Conservation (phyloP, 2,113 vertebrate species). For the Hydrolagus affinis region DNA sequence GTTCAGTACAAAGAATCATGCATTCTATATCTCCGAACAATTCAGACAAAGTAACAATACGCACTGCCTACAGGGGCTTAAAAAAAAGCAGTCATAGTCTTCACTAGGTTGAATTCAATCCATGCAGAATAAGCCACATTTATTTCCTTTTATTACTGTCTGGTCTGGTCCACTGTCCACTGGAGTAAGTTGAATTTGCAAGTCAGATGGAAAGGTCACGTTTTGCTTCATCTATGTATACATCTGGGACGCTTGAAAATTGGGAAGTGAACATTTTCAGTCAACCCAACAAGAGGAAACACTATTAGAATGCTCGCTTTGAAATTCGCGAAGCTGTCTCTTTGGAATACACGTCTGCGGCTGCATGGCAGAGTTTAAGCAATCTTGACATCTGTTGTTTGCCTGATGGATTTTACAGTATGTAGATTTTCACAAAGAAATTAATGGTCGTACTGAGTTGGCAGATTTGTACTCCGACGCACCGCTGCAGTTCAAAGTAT, state of each 20-base stretch:
- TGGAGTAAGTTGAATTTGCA: constrained; percentile 39
- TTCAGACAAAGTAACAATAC: constrained; percentile 31
- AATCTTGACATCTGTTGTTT: constrained; percentile 28
- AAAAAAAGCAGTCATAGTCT: constrained; percentile 46
- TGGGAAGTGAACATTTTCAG: constrained; percentile 2
- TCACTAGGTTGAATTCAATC: constrained; percentile 45
- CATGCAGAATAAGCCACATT: constrained; percentile 42
- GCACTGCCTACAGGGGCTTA: constrained; percentile 42
- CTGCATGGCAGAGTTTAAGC: constrained; percentile 25
- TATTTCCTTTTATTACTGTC: constrained; percentile 39
- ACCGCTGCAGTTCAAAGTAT: constrained; percentile 17
- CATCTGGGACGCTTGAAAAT: constrained; percentile 28
- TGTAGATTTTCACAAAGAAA: constrained; percentile 26
- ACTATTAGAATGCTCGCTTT: constrained; percentile 21
- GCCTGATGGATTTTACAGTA: constrained; percentile 31
- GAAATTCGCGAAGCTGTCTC: constrained; percentile 29
- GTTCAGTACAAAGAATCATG: constrained; percentile 12
- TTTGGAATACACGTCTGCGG: constrained; percentile 21
- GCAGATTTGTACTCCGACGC: not conserved
- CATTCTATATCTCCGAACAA: constrained; percentile 31
- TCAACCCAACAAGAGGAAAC: not conserved
- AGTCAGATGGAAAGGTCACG: constrained; percentile 43
- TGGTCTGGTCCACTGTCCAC: constrained; percentile 35
- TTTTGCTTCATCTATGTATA: constrained; percentile 37
- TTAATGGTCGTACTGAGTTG: constrained; percentile 25